A percentile compares a stretch with the other conserved stretches of the same genome.
Evolutionary conservation across 2,888 invertebrate species (phyloP).

Genomic region (Agrotis segetum): DNA sequence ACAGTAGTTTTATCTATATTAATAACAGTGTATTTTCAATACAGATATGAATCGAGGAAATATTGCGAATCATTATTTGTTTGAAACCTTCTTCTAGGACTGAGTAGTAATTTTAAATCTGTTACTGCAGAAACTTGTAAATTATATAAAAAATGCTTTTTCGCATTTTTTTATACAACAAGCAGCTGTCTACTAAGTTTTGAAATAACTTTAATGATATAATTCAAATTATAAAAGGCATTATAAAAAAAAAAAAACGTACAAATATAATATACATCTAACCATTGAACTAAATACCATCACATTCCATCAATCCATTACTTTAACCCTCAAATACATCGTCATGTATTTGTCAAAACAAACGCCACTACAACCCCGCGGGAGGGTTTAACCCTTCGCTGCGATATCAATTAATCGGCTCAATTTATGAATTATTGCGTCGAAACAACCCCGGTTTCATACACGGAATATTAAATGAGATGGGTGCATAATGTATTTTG

Average conservation of each 20-base stretch:
- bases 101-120: too few species aligned
- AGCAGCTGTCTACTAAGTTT: background rate
- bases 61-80: too few species aligned
- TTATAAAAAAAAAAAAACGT: background rate
- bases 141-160: too few species aligned
- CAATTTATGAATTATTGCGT: conserved; percentile 89
- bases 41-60: background rate
- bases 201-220: too few species aligned
- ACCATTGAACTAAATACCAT: conserved; percentile 58
- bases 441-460: conserved; percentile 75
- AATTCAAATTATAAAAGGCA: background rate
- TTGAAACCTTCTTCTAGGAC: too few species aligned
- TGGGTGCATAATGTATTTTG: conserved; percentile 74
- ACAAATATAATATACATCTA: background rate
- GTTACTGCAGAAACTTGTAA: too few species aligned
- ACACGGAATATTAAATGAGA: conserved; percentile 83
- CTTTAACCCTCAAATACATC: conserved; percentile 70
- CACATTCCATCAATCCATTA: conserved; percentile 65
- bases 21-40: background rate
- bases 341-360: conserved; percentile 84
- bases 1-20: background rate
- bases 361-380: conserved; percentile 68
- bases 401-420: conserved; percentile 88
- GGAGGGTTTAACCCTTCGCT: conserved; percentile 83
- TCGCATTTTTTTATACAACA: background rate